Evolutionary conservation across 2,797 vertebrate species (phyloP).

Genomic region (Cuniculus paca): DNA sequence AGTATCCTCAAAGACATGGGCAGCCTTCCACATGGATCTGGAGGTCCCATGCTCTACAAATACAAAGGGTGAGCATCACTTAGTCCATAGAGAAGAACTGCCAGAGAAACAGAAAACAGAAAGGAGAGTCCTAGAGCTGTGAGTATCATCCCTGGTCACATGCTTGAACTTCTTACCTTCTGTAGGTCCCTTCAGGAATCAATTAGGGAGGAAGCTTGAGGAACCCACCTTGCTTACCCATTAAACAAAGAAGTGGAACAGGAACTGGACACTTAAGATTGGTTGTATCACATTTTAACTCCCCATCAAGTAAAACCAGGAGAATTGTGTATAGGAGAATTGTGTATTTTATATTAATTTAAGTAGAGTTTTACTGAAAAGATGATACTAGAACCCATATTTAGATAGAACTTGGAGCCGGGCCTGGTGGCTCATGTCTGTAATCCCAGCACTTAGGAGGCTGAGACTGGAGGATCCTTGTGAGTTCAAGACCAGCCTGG

Average conservation of each 20-base stretch:
- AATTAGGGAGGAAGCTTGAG: background rate
- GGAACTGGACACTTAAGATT: background rate
- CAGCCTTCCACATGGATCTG: background rate
- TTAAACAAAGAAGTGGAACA: background rate
- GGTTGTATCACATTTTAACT: background rate
- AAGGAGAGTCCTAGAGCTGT: background rate
- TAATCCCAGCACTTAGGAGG: no score
- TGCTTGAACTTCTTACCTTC: background rate
- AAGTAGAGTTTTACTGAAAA: background rate
- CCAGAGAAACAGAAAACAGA: background rate
- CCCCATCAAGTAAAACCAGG: background rate
- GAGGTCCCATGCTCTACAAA: background rate
- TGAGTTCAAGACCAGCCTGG: no score
- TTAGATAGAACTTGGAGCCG: background rate
- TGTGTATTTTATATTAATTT: background rate
- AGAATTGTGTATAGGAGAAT: conserved; percentile 5
- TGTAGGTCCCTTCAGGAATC: background rate
- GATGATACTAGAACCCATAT: background rate
- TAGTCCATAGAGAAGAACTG: background rate
- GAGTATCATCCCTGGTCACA: background rate
- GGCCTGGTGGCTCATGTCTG: no score
- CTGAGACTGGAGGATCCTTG: no score
- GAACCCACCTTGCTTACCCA: background rate
- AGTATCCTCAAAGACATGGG: background rate
- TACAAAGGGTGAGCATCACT: background rate